A percentile compares a stretch with the other conserved stretches of the same genome.
Evolutionary conservation across 2,888 invertebrate genomes (phyloP).

Genomic region (Aporophyla lueneburgensis): DNA sequence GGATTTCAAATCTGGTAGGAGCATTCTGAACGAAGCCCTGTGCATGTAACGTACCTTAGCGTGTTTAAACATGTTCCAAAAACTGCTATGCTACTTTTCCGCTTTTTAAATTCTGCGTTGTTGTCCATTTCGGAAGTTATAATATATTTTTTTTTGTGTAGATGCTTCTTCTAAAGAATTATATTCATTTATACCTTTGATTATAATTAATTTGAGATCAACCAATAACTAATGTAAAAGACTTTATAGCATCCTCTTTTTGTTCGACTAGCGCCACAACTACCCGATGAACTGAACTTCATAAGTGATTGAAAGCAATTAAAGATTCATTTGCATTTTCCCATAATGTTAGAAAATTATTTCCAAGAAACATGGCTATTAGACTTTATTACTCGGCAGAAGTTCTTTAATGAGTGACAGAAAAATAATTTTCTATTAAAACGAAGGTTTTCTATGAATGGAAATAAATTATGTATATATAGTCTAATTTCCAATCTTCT

Average conservation of each 20-base stretch:
- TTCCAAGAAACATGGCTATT: conserved; percentile 6
- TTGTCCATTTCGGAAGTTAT: neutral
- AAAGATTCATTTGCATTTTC: conserved; percentile 16
- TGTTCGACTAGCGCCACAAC: neutral
- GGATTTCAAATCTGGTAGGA: neutral
- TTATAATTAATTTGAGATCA: too few relatives aligned
- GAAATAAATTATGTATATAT: conserved; percentile 7
- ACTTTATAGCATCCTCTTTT: neutral
- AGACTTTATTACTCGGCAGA: conserved; percentile 5
- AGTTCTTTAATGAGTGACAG: neutral
- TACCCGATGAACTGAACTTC: neutral
- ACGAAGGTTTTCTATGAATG: neutral
- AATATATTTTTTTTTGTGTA: too few relatives aligned
- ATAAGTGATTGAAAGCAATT: conserved; percentile 12
- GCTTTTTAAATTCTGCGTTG: neutral
- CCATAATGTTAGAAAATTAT: conserved; percentile 13
- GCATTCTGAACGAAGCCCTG: neutral
- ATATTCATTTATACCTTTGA: too few relatives aligned
- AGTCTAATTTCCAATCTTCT: conserved; percentile 92
- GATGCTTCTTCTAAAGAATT: too few relatives aligned
- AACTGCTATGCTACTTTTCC: neutral
- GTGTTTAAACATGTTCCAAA: neutral
- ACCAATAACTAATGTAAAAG: neutral
- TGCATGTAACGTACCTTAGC: too few relatives aligned
- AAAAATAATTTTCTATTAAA: conserved; percentile 16